phyloP scores from a whole-genome alignment of 2,888 invertebrate genomes.

The Diachrysia chrysitis region DNA sequence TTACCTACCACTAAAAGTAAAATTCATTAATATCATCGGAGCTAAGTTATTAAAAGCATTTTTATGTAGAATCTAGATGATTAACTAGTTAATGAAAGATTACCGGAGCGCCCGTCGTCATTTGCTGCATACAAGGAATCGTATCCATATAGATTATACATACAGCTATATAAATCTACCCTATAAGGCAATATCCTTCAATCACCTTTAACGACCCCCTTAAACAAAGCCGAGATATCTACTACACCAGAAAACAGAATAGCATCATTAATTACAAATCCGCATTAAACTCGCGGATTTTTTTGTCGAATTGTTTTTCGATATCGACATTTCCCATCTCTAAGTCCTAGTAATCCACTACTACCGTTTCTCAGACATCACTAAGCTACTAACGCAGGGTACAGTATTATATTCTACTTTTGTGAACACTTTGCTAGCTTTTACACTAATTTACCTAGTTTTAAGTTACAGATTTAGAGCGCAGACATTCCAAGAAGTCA shows the following conservation, averaged over 20 bases:
- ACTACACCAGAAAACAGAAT: constrained; percentile 1
- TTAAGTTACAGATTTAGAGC: constrained; percentile 20
- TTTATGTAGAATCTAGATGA: not conserved
- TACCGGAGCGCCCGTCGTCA: too few species aligned
- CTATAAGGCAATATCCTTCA: not conserved
- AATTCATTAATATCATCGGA: too few species aligned
- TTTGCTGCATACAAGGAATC: too few species aligned
- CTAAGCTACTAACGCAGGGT: constrained; percentile 36
- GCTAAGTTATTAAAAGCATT: too few species aligned
- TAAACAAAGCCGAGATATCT: not conserved
- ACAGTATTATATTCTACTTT: constrained; percentile 33
- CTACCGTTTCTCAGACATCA: constrained; percentile 29
- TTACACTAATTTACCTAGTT: constrained; percentile 40
- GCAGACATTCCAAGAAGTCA: constrained; percentile 16
- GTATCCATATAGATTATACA: too few species aligned
- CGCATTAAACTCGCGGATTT: not conserved
- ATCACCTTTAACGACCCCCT: constrained; percentile 3
- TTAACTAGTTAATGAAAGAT: too few species aligned
- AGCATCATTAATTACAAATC: constrained; percentile 1
- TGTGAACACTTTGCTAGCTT: constrained; percentile 30
- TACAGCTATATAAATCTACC: not conserved
- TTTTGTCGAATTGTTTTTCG: not conserved
- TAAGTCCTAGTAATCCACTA: constrained; percentile 20
- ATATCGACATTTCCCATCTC: constrained; percentile 28
- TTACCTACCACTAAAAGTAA: too few species aligned